phyloP scores from a whole-genome alignment of 2,888 invertebrate genomes.

The Adelphocoris suturalis region DNA sequence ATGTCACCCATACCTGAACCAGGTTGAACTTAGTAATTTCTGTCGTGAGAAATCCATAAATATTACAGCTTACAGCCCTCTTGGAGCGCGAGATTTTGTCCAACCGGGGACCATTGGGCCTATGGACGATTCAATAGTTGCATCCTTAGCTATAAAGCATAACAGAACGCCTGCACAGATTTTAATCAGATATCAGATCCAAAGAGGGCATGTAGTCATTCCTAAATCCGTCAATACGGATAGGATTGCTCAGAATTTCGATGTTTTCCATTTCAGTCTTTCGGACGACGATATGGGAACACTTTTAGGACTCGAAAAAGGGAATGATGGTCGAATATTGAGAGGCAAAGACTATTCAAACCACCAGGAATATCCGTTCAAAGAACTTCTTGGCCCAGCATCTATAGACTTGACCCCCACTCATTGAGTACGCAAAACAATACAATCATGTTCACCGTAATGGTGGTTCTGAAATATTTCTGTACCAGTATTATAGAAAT shows the following conservation, averaged over 20 bases:
- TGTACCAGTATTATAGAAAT: no score
- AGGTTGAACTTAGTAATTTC: conserved; percentile 25
- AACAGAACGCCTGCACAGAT: conserved; percentile 86
- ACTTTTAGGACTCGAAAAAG: conserved; percentile 31
- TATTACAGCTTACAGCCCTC: conserved; percentile 42
- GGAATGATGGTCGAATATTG: conserved; percentile 24
- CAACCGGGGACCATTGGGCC: conserved; percentile 77
- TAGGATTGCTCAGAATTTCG: conserved; percentile 85
- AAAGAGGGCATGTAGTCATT: conserved; percentile 85
- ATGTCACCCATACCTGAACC: conserved; percentile 59
- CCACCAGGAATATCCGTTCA: conserved; percentile 53
- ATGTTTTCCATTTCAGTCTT: conserved; percentile 78
- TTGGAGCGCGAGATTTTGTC: conserved; percentile 30
- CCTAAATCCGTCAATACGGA: conserved; percentile 87
- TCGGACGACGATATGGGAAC: conserved; percentile 23
- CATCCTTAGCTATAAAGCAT: conserved; percentile 81
- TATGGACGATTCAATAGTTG: conserved; percentile 82
- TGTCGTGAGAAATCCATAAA: conserved; percentile 25
- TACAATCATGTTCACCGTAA: no score
- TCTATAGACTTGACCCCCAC: not conserved
- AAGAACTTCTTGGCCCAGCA: conserved; percentile 30
- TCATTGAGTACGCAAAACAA: not conserved
- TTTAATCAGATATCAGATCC: conserved; percentile 84
- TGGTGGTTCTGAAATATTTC: no score
- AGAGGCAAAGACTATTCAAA: not conserved